These are phyloP conservation scores for Aviceda subcristata DNA, from an alignment of 2,113 vertebrate species.

Conservation along the genomic window DNA sequence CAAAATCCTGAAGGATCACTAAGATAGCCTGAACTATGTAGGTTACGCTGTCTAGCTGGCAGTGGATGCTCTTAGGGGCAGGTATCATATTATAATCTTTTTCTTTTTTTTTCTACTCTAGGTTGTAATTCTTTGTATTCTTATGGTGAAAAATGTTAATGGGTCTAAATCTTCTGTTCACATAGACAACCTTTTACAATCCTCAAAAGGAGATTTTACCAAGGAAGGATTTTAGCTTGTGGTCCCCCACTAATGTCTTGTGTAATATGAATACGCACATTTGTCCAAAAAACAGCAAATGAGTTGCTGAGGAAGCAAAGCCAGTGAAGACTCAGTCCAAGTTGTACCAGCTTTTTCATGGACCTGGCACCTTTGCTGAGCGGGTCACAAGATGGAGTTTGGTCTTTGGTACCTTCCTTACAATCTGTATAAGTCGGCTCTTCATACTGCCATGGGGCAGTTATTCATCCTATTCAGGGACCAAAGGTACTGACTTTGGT, in stretches of 20 bases:
- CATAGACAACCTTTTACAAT: neutral
- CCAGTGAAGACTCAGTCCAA: neutral
- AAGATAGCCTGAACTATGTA: neutral
- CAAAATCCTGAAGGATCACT: neutral
- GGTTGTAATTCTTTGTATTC: neutral
- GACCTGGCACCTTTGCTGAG: neutral
- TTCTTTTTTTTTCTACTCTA: neutral
- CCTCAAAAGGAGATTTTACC: neutral
- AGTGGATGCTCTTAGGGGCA: neutral
- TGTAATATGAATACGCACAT: neutral
- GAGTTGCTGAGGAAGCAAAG: neutral
- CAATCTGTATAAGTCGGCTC: neutral
- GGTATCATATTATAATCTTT: neutral
- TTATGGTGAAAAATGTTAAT: neutral
- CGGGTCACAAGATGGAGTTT: neutral
- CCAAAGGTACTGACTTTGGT: neutral
- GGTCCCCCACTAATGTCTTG: neutral
- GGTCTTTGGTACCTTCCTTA: neutral
- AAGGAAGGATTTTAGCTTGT: neutral
- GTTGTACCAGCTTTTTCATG: neutral
- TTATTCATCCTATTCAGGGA: accelerated
- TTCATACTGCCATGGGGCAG: neutral
- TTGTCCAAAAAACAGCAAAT: neutral
- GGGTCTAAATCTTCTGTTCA: neutral
- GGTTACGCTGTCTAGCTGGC: neutral